Conservation (phyloP, 2,797 vertebrate genomes). For the Leuciscus waleckii region DNA sequence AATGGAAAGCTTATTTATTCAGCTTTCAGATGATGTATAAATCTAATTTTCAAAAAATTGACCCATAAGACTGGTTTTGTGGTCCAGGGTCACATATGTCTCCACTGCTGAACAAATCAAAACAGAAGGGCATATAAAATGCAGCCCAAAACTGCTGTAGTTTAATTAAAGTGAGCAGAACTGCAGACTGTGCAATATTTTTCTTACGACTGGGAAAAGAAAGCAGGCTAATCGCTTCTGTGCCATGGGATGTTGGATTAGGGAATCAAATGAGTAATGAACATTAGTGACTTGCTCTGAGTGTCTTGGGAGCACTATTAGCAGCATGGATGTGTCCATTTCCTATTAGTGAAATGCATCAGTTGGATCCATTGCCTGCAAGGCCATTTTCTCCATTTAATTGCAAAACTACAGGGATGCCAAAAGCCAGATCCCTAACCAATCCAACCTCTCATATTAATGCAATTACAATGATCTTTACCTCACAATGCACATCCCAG, state of each 20-base stretch:
- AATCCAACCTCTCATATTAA: constrained; percentile 1
- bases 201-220: constrained; percentile 1
- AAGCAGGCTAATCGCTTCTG: constrained; percentile 13
- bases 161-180: constrained; percentile 16
- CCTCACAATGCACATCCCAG: constrained; percentile 67
- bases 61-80: too few species aligned
- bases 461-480: constrained; percentile 3
- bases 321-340: constrained; percentile 19
- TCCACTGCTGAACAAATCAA: background rate
- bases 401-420: constrained; percentile 12
- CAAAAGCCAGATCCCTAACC: constrained; percentile 10
- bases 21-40: too few species aligned
- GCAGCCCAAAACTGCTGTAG: constrained; percentile 3
- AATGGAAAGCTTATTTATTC: too few species aligned
- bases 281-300: constrained; percentile 34
- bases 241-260: constrained; percentile 31
- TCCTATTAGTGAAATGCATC: constrained; percentile 15
- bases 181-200: background rate
- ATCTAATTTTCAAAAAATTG: too few species aligned
- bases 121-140: background rate
- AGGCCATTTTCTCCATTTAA: constrained; percentile 4
- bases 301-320: constrained; percentile 13
- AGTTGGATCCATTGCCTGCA: constrained; percentile 21
- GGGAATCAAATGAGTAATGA: constrained; percentile 10
- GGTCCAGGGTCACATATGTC: background rate